Evolutionary conservation across 2,113 vertebrate species (phyloP).

Genomic region (Oreochromis niloticus): DNA sequence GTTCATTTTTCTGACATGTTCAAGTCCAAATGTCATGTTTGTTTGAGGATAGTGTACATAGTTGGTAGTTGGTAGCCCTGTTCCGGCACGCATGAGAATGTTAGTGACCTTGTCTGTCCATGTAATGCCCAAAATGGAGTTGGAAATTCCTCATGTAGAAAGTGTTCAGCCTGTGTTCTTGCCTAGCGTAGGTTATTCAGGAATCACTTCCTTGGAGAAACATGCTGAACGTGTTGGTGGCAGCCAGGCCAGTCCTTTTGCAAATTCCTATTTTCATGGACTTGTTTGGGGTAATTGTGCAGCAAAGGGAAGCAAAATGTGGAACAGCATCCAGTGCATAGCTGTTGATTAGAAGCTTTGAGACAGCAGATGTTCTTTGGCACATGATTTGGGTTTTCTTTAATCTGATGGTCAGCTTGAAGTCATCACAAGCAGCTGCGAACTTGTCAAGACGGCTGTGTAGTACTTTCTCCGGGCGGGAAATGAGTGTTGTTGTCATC

Average conservation of each 20-base stretch:
- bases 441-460: neutral
- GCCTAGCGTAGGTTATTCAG: neutral
- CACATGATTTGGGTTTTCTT: neutral
- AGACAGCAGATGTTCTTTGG: neutral
- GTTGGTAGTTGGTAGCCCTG: neutral
- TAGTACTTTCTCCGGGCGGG: neutral
- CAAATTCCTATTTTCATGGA: neutral
- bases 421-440: neutral
- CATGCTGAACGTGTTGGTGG: neutral
- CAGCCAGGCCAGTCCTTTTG: neutral
- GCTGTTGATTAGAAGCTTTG: neutral
- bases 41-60: neutral
- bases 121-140: neutral
- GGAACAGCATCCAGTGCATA: neutral
- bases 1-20: neutral
- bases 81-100: neutral
- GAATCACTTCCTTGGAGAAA: neutral
- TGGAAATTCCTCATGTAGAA: neutral
- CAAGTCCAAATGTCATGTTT: neutral
- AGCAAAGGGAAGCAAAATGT: neutral
- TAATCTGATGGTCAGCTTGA: neutral
- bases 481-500: neutral
- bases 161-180: neutral
- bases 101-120: neutral
- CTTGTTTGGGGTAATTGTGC: neutral